Evolutionary conservation across 2,113 vertebrate species (phyloP), one percentile per base, ranked within the genome.

Genomic region (Callaeas wilsoni): DNA sequence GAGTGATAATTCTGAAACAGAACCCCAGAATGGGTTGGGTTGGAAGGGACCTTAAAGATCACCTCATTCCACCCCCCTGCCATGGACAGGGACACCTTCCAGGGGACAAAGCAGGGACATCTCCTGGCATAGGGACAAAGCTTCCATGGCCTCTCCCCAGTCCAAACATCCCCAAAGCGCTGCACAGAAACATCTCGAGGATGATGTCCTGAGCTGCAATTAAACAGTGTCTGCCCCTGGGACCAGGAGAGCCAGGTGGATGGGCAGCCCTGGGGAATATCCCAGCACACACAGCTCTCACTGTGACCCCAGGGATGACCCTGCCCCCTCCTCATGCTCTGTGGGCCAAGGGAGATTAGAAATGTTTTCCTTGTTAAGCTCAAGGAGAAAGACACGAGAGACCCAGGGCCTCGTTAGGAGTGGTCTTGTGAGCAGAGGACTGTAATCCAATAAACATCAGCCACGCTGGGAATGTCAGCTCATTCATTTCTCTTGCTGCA

Each of bases 401-500:
- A 42, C 39, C 37, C 33, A 30, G 59, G 59, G 67, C 50, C 85
- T 97, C 92, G 68, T 90, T 94, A 94, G 76, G 57, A 81, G 37
- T 27, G 39, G 41, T 22, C 52, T 33, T 60, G 55, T 25, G 67
- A 93, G 88, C 67, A 84, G 25, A 44, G 62, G 47, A 5, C 26
- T 50, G 42, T 69, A 92, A 94, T 89, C 87, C 95, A 46, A 78
- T 78, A 90, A 94, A 92, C 63, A 78, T 73, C 93, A 94, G 59
- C 90, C 10, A 4, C 6, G 79, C 62, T 80, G 74, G 33, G 65
- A 76, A 60, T 49, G 74, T 57, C 96, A 93, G 90, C 70, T 87
- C 86, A 3, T 37, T 50, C 89, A 26, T 42, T 91, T 9, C 64
- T 50, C 73, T 18, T 32, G 18, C 47, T 84, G 55, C 56, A 53